Conservation (phyloP, 2,113 vertebrate genomes). For the Cyprinodon tularosa region DNA sequence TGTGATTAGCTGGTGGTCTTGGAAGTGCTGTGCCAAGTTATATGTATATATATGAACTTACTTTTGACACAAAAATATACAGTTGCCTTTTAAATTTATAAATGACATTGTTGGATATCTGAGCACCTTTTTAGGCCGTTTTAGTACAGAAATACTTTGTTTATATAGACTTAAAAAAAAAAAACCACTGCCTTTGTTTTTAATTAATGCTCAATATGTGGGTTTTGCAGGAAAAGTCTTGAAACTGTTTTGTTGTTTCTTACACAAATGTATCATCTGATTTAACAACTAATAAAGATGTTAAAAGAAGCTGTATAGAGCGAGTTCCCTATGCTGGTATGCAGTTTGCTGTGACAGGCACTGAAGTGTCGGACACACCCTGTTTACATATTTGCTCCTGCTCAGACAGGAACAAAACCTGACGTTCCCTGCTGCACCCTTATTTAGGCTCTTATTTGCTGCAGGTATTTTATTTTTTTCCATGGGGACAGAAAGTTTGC, state of each 20-base stretch:
- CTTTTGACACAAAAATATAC: constrained; percentile 3
- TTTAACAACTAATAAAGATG: constrained; percentile 65
- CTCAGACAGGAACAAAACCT: constrained; percentile 62
- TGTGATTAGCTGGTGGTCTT: background rate
- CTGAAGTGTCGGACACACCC: constrained; percentile 37
- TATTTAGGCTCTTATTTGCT: constrained; percentile 11
- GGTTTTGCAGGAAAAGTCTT: constrained; percentile 12
- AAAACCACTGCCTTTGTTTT: background rate
- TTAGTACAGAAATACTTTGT: background rate
- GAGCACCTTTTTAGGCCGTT: background rate
- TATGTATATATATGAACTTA: constrained; percentile 2
- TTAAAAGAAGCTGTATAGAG: constrained; percentile 1
- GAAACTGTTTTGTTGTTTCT: constrained; percentile 31
- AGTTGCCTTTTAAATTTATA: constrained; percentile 16
- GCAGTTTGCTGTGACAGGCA: constrained; percentile 12
- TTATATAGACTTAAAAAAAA: background rate
- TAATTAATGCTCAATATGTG: constrained; percentile 11
- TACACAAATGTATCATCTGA: constrained; percentile 32
- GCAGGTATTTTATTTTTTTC: constrained; percentile 10
- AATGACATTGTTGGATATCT: background rate
- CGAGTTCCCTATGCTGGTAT: background rate
- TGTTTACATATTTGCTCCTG: constrained; percentile 76
- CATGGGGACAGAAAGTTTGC: constrained; percentile 2
- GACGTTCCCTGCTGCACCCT: constrained; percentile 47
- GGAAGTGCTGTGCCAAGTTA: background rate